Evolutionary conservation across 2,113 vertebrate genomes (phyloP), one percentile per base, ranked within the genome.

Genomic region (Upupa epops): DNA sequence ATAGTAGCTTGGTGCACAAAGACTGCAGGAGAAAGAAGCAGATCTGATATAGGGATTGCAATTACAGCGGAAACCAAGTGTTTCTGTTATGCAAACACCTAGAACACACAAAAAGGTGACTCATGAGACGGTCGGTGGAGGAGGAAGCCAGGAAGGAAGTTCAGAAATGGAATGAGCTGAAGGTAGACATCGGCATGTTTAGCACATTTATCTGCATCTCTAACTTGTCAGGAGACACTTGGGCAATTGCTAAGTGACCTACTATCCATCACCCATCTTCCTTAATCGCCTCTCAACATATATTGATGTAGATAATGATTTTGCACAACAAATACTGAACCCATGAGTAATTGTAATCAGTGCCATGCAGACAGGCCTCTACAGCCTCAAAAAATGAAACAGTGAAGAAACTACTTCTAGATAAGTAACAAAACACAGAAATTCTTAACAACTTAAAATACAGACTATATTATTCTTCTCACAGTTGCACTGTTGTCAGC

Each of bases 241-340:
- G 76, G 36, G 83, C 79, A 94, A 85, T 69, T 17, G 51, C 74
- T 95, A 76, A 66, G 51, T 0, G 5, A 72, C 83, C 76, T 63
- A 66, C 77, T 88, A 84, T 65, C 83, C 24, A 86, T 76, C 56
- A 54, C 40, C 56, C 56, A 86, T 86, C 88, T 94, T 61, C 72
- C 34, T 40, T 63, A 89, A 93, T 83, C 65, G 55, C 60, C 63
- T 79, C 61, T 46, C 28, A 60, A 49, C n/a, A 36, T 34, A 12
- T 68, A 76, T 17, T 59, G 69, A 89, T 74, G 86, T 2, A 51
- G 46, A 82, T 70, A 94, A 95, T 80, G 52, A 77, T 91, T 94
- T 92, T 96, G 82, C 90, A 86, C 71, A 94, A 96, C 75, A 91
- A 86, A 92, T 90, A 60, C 60, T 88, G 84, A 92, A 60, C 22